Evolutionary conservation across 2,113 vertebrate genomes (phyloP), one percentile per base, ranked within the genome.

Genomic region (Melanotaenia duboulayi): DNA sequence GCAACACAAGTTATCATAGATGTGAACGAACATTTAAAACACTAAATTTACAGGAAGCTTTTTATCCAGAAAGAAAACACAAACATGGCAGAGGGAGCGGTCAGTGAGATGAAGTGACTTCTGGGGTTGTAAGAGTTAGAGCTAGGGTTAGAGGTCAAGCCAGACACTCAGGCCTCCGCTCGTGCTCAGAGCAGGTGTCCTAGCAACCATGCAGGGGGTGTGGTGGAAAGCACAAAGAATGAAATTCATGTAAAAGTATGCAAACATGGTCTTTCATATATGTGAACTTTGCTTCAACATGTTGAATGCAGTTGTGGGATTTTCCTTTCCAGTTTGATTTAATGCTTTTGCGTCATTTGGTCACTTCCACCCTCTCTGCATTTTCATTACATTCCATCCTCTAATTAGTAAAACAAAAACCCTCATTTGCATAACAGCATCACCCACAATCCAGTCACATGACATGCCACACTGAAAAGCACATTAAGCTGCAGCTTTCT

Each of bases 161-260:
- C 57, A 19, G 58, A 71, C 61, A 20, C 79, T 82, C 75, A 62
- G 59, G 58, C 67, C 74, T 76, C 59, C 77, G 76, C 86, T 83
- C 59, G 67, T 88, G 88, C 68, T 81, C 75, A 24, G 8, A 76
- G 72, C 85, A 85, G 85, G 82, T 91, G 76, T 89, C 91, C 82
- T 81, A 83, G 87, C 92, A 92, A 89, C 91, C 64, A 66, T 24
- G 8, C 50, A 57, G 65, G 40, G 35, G 35, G 40, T 75, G 71
- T 72, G 24, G 59, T 50, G 70, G 6, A 10, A 50, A 25, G 13
- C 37, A 28, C 55, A 17, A 19, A 7, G 51, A 14, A 6, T 60
- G 2, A 55, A 14, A 44, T 24, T 13, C 32, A 65, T 37, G 9
- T 46, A 64, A 42, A 10, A 52, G 23, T 48, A 0, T 57, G 16